phyloP scores from a whole-genome alignment of 2,113 vertebrate species.

The Coryphaenoides rupestris region DNA sequence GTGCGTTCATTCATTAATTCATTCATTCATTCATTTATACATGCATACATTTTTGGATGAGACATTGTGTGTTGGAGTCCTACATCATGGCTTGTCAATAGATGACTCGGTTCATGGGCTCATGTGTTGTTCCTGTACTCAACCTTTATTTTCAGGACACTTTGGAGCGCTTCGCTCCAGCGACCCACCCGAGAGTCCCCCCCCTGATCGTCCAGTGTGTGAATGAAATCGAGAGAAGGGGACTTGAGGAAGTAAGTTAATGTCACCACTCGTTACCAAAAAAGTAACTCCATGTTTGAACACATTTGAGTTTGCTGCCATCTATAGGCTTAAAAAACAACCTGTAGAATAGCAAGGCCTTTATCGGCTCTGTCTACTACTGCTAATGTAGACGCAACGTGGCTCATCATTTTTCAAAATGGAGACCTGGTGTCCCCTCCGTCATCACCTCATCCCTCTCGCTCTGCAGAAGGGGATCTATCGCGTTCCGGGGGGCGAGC shows the following conservation, averaged over 20 bases:
- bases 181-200: constrained; percentile 65
- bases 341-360: too few species aligned
- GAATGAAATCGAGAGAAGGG: constrained; percentile 79
- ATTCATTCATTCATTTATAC: too few species aligned
- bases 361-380: too few species aligned
- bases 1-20: too few species aligned
- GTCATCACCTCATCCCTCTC: not conserved
- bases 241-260: constrained; percentile 74
- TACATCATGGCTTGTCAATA: not conserved
- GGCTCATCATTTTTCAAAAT: not conserved
- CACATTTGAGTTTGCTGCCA: too few species aligned
- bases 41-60: too few species aligned
- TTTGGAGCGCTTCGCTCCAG: constrained; percentile 73
- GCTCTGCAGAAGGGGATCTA: constrained; percentile 78
- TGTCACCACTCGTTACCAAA: too few species aligned
- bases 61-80: not conserved
- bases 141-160: constrained; percentile 55
- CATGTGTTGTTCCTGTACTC: not conserved
- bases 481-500: constrained; percentile 74
- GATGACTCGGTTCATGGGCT: not conserved
- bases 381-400: too few species aligned
- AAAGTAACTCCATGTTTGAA: too few species aligned
- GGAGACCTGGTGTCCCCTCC: not conserved
- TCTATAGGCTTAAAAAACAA: too few species aligned
- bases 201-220: constrained; percentile 76